These are phyloP conservation scores for Oncorhynchus kisutch DNA, from an alignment of 2,113 vertebrate species.

Conservation along the genomic window DNA sequence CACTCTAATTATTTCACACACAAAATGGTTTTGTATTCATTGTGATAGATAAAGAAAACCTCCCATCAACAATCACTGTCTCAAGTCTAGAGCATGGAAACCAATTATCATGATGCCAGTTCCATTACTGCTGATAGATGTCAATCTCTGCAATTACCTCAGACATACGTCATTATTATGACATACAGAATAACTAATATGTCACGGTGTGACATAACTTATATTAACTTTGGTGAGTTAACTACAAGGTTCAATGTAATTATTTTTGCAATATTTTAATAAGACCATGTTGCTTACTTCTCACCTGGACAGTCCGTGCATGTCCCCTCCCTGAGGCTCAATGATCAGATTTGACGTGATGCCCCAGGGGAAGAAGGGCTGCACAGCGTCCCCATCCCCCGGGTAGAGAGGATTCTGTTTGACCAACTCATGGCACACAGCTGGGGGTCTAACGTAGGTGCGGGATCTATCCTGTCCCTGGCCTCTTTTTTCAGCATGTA, in stretches of 20 bases:
- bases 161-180: no score
- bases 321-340: slow-evolving; percentile 76
- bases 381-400: slow-evolving; percentile 78
- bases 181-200: no score
- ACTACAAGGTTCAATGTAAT: no score
- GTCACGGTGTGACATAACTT: no score
- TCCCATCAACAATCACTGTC: no score
- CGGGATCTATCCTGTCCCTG: slow-evolving; percentile 19
- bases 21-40: neutral
- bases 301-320: slow-evolving; percentile 81
- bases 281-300: slow-evolving; percentile 71
- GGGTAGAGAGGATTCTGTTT: slow-evolving; percentile 88
- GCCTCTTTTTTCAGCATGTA: slow-evolving; percentile 59
- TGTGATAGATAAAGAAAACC: neutral
- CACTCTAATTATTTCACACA: neutral
- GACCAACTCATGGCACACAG: slow-evolving; percentile 81
- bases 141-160: no score
- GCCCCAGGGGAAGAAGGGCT: slow-evolving; percentile 72
- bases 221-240: no score
- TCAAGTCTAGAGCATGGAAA: no score
- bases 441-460: slow-evolving; percentile 21
- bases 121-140: no score
- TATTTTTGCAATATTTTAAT: neutral
- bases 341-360: slow-evolving; percentile 78
- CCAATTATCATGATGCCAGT: no score